These are phyloP conservation scores for Malaclemys terrapin DNA, from an alignment of 2,113 vertebrate species.

Conservation along the genomic window DNA sequence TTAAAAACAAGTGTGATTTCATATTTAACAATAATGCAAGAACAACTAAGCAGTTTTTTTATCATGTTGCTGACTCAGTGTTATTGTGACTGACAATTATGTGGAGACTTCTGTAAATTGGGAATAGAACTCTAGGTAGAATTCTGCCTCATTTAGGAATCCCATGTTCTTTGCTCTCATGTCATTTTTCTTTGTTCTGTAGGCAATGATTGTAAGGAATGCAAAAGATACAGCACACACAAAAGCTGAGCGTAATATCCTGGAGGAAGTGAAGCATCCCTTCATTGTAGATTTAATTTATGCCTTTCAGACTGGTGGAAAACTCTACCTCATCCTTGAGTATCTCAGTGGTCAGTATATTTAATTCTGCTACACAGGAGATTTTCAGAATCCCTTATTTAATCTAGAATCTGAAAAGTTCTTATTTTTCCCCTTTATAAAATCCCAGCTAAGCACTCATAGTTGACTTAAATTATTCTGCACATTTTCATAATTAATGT, in stretches of 20 bases:
- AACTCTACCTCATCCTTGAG: constrained; percentile 99
- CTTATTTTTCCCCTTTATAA: neutral
- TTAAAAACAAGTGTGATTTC: neutral
- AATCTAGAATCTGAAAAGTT: neutral
- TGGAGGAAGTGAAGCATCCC: constrained; percentile 98
- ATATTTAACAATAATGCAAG: neutral
- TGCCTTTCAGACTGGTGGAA: constrained; percentile 99
- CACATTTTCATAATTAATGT: neutral
- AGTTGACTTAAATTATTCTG: neutral
- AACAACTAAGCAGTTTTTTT: neutral
- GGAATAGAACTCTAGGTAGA: fast-evolving
- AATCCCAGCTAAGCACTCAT: neutral
- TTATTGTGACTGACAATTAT: neutral
- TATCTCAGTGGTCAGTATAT: constrained; percentile 95
- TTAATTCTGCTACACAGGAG: neutral
- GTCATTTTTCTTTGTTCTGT: constrained; percentile 64
- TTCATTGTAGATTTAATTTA: constrained; percentile 99
- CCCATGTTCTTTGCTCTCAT: constrained; percentile 46
- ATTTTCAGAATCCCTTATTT: neutral
- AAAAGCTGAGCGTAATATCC: constrained; percentile 96
- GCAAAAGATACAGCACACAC: constrained; percentile 99
- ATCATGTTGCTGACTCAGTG: neutral
- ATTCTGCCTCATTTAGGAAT: neutral
- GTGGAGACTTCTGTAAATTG: neutral
- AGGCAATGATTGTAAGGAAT: constrained; percentile 99